A percentile compares a stretch with the other conserved stretches of the same genome.
Evolutionary conservation across 2,113 vertebrate species (phyloP).

Genomic region (Drymodes brunneopygia): DNA sequence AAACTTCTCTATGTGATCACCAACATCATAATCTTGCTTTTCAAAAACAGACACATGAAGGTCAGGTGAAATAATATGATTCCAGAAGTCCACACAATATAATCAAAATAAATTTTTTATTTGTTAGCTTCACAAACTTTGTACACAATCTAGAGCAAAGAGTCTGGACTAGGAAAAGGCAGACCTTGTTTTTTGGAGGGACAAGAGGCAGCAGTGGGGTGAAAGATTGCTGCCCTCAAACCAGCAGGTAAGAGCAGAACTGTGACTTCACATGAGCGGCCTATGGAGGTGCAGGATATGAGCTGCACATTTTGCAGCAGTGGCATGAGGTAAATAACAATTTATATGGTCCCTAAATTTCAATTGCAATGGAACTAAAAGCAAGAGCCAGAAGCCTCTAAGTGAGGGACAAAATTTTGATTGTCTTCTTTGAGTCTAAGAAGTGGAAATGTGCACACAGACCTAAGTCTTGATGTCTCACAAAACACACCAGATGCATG

Average conservation of each 20-base stretch:
- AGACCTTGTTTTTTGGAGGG: background rate
- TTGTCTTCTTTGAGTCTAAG: background rate
- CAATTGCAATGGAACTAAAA: background rate
- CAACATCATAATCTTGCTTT: background rate
- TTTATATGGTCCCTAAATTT: background rate
- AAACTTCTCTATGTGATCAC: background rate
- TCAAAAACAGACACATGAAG: background rate
- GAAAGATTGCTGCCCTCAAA: background rate
- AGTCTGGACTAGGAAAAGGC: background rate
- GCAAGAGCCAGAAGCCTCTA: background rate
- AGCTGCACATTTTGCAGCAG: background rate
- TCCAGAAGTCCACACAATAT: background rate
- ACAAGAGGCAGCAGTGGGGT: background rate
- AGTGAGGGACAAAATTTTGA: background rate
- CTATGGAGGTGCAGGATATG: background rate
- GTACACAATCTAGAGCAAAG: background rate
- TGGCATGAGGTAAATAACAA: background rate
- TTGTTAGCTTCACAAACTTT: background rate
- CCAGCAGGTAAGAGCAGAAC: background rate
- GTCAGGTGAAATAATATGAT: background rate
- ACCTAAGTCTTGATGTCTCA: background rate
- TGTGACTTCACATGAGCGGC: fast-evolving
- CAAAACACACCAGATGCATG: background rate
- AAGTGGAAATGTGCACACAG: background rate
- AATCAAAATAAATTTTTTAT: background rate